These are phyloP conservation scores for Arge pagana DNA, from an alignment of 2,888 invertebrate genomes.

Conservation along the genomic window DNA sequence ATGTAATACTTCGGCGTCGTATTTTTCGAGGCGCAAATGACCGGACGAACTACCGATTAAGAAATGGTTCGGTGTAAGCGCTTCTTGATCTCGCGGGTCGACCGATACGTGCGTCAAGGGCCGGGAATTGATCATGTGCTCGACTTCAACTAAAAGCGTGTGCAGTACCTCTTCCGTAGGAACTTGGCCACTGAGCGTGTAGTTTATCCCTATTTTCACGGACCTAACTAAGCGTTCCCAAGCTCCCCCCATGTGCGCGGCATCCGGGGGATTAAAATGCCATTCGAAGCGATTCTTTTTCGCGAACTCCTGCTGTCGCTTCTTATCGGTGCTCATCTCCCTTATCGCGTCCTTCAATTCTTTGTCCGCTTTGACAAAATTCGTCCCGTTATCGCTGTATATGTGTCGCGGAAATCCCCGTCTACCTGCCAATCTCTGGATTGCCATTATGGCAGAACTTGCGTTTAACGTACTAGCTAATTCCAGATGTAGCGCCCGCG, in stretches of 20 bases:
- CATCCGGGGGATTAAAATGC: slow-evolving; percentile 34
- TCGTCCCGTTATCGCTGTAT: slow-evolving; percentile 33
- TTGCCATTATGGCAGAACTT: slow-evolving; percentile 28
- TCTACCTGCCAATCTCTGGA: no score
- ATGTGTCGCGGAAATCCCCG: slow-evolving; percentile 25
- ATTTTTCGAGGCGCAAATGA: not conserved
- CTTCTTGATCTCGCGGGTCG: slow-evolving; percentile 36
- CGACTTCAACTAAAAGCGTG: no score
- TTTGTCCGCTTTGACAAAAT: slow-evolving; percentile 25
- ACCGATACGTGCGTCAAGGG: slow-evolving; percentile 31
- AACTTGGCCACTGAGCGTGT: no score
- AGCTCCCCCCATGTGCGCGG: slow-evolving; percentile 33
- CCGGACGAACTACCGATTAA: slow-evolving; percentile 30
- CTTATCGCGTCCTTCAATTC: slow-evolving; percentile 19
- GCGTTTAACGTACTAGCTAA: slow-evolving; percentile 12
- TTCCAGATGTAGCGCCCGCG: slow-evolving; percentile 20
- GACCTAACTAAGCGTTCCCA: slow-evolving; percentile 36
- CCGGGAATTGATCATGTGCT: no score
- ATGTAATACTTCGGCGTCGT: slow-evolving; percentile 1
- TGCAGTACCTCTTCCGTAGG: no score
- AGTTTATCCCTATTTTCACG: slow-evolving; percentile 27
- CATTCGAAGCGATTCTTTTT: slow-evolving; percentile 29
- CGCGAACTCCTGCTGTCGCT: slow-evolving; percentile 15
- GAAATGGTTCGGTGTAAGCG: slow-evolving; percentile 45
- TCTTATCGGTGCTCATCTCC: not conserved